Conservation (phyloP, 2,797 vertebrate species). For the Neopelma chrysocephalum region DNA sequence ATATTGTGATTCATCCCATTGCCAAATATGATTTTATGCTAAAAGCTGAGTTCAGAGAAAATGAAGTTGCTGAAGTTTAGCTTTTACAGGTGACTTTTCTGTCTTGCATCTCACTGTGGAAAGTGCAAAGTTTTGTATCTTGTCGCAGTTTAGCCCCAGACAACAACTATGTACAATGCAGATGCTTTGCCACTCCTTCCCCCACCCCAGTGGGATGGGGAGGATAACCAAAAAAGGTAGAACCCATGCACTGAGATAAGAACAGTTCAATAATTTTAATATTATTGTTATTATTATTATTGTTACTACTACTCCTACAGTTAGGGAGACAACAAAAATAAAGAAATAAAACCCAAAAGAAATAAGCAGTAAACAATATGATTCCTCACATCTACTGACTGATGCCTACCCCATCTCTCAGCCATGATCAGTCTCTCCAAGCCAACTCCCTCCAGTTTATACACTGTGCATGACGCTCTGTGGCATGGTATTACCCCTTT, state of each 20-base stretch:
- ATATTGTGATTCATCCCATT: not conserved
- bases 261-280: not conserved
- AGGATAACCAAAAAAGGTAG: not conserved
- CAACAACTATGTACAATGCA: not conserved
- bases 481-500: not conserved
- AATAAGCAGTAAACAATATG: not conserved
- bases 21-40: not conserved
- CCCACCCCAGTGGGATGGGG: not conserved
- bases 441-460: not conserved
- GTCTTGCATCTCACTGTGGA: not conserved
- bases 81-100: not conserved
- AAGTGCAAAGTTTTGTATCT: not conserved
- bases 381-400: not conserved
- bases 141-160: not conserved
- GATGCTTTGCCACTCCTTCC: not conserved
- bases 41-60: not conserved
- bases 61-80: not conserved
- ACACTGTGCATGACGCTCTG: fast-evolving
- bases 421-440: not conserved
- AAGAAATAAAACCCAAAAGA: not conserved
- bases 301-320: not conserved
- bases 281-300: not conserved
- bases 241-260: not conserved
- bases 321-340: not conserved
- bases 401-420: not conserved